Percentiles rank a stretch among this genome's conserved stretches.
Conservation (phyloP, 2,113 vertebrate genomes). For the Takifugu bimaculatus region DNA sequence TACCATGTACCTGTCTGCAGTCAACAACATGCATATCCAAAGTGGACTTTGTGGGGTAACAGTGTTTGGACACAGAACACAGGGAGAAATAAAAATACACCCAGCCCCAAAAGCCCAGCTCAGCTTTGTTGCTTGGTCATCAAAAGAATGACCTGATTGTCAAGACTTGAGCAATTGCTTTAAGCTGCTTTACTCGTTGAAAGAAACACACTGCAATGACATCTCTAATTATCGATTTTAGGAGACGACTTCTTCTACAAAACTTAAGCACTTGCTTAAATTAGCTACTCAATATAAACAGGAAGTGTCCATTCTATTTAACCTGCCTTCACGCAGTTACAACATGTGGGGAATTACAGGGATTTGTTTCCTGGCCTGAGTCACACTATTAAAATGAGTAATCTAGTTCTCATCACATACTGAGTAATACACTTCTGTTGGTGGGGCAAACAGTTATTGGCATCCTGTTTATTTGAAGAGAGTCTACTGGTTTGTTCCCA, state of each 20-base stretch:
- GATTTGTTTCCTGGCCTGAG: constrained; percentile 44
- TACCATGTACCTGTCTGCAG: constrained; percentile 1
- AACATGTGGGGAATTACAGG: constrained; percentile 15
- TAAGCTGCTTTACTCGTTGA: constrained; percentile 2
- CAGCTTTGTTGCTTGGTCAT: too few relatives aligned
- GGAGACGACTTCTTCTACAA: too few relatives aligned
- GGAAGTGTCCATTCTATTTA: not conserved
- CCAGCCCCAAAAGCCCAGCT: too few relatives aligned
- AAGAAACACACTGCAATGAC: constrained; percentile 22
- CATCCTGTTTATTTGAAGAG: constrained; percentile 70
- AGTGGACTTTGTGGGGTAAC: too few relatives aligned
- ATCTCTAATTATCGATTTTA: constrained; percentile 11
- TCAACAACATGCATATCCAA: too few relatives aligned
- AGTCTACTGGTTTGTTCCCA: constrained; percentile 65
- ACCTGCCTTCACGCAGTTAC: too few relatives aligned
- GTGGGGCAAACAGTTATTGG: constrained; percentile 63
- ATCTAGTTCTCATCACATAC: constrained; percentile 51
- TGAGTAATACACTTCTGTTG: constrained; percentile 52
- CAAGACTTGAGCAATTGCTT: too few relatives aligned
- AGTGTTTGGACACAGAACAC: too few relatives aligned
- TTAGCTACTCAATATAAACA: too few relatives aligned
- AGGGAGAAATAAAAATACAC: too few relatives aligned
- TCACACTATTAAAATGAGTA: constrained; percentile 60
- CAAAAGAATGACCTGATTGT: too few relatives aligned
- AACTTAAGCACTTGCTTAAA: too few relatives aligned